Evolutionary conservation across 2,888 invertebrate genomes (phyloP).

Genomic region (Xanthorhoe designata): DNA sequence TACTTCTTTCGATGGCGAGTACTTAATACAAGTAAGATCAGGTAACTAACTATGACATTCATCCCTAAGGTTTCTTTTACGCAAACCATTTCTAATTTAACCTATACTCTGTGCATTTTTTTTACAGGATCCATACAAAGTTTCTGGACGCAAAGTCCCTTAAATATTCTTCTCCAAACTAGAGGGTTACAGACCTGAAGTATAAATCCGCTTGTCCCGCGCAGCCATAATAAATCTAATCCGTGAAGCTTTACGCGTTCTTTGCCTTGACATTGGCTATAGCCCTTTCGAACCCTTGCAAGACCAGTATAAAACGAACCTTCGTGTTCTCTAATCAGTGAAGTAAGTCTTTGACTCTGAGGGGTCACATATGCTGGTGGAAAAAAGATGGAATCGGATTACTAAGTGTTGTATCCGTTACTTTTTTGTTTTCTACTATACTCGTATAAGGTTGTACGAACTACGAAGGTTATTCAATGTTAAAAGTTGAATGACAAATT

Average conservation of each 20-base stretch:
- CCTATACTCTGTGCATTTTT: not conserved
- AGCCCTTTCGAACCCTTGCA: conserved; percentile 25
- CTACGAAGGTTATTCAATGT: conserved; percentile 1
- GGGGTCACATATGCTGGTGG: conserved; percentile 28
- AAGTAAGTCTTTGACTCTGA: conserved; percentile 15
- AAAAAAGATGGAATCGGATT: conserved; percentile 45
- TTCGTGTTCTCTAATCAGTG: not conserved
- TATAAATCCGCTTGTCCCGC: conserved; percentile 23
- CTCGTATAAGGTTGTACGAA: conserved; percentile 2
- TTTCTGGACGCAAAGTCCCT: not conserved
- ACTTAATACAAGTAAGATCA: not conserved
- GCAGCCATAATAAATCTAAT: conserved; percentile 43
- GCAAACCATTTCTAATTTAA: no score
- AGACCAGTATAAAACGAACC: conserved; percentile 29
- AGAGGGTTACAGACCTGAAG: not conserved
- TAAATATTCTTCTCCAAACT: not conserved
- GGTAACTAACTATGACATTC: not conserved
- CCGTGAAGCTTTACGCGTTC: conserved; percentile 37
- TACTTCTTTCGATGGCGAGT: not conserved
- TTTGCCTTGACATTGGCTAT: conserved; percentile 52
- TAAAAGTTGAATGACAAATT: conserved; percentile 1
- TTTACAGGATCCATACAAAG: not conserved
- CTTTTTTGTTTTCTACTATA: conserved; percentile 53
- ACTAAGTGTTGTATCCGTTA: conserved; percentile 54
- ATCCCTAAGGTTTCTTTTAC: no score